Conservation (phyloP, 2,888 invertebrate species). For the Ophonus ardosiacus region DNA sequence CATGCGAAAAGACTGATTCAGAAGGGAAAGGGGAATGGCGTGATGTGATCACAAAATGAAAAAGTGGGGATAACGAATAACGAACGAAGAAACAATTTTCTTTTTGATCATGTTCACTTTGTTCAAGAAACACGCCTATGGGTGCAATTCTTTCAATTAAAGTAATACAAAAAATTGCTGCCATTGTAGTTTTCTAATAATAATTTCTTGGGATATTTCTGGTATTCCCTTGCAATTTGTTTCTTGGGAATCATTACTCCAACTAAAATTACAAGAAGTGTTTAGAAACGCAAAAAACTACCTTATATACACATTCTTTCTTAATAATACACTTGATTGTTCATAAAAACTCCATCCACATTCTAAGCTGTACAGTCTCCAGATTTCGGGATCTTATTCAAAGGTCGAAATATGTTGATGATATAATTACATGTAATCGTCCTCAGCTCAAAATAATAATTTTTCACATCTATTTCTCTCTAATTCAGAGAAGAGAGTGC, state of each 20-base stretch:
- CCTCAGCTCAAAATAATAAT: slow-evolving; percentile 34
- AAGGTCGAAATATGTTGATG: slow-evolving; percentile 38
- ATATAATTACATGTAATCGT: slow-evolving; percentile 13
- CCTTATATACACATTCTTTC: slow-evolving; percentile 27
- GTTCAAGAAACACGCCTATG: no score
- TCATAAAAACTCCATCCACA: background rate
- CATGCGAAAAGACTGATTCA: no score
- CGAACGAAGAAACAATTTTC: no score
- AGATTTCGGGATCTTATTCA: slow-evolving; percentile 18
- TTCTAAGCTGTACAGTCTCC: background rate
- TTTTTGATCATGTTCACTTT: no score
- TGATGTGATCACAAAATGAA: no score
- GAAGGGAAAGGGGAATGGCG: no score
- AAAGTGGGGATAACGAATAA: no score
- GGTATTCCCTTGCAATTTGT: background rate
- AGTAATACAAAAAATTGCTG: no score
- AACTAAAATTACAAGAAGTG: slow-evolving; percentile 14
- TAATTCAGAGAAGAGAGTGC: slow-evolving; percentile 20
- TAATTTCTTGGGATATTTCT: background rate
- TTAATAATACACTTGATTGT: slow-evolving; percentile 10
- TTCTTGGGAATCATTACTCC: background rate
- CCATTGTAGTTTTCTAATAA: background rate
- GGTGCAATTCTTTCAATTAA: no score
- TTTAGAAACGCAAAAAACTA: slow-evolving; percentile 14
- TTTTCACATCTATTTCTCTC: slow-evolving; percentile 15